phyloP scores from a whole-genome alignment of 2,113 vertebrate genomes.

The Morone chrysops region DNA sequence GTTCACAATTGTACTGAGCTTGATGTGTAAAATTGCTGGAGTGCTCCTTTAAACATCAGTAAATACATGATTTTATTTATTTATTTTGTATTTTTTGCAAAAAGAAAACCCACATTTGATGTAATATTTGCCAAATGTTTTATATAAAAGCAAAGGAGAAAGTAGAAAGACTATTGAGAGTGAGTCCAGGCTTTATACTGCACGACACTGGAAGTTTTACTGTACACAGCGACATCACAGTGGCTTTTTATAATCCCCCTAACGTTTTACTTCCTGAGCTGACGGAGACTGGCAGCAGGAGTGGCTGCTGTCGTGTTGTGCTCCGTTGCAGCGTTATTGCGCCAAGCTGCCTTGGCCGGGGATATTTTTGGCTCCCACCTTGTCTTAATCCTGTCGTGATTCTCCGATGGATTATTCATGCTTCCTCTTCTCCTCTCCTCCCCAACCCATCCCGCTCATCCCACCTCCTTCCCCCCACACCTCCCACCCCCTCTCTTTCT shows the following conservation, averaged over 20 bases:
- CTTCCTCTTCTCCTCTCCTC: conserved; percentile 47
- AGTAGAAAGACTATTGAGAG: background rate
- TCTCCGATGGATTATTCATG: conserved; percentile 74
- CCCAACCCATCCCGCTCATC: conserved; percentile 23
- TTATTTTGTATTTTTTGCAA: background rate
- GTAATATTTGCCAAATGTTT: background rate
- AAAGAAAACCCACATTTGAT: background rate
- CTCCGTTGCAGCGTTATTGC: conserved; percentile 56
- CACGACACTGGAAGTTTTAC: conserved; percentile 32
- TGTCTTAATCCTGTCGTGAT: conserved; percentile 76
- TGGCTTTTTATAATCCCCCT: conserved; percentile 55
- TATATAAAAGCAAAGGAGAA: background rate
- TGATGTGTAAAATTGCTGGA: background rate
- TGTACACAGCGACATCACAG: conserved; percentile 29
- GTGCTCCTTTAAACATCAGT: conserved; percentile 5
- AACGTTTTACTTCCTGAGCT: conserved; percentile 54
- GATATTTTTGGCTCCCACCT: conserved; percentile 77
- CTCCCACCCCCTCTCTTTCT: conserved; percentile 28
- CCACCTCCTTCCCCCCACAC: conserved; percentile 19
- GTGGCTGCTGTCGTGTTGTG: conserved; percentile 65
- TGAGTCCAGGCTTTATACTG: background rate
- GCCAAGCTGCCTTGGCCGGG: conserved; percentile 57
- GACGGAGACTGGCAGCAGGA: conserved; percentile 64
- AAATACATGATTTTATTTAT: background rate
- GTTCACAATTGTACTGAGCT: background rate